Evolutionary conservation across 2,113 vertebrate species (phyloP).

Genomic region (Uropsilus gracilis): DNA sequence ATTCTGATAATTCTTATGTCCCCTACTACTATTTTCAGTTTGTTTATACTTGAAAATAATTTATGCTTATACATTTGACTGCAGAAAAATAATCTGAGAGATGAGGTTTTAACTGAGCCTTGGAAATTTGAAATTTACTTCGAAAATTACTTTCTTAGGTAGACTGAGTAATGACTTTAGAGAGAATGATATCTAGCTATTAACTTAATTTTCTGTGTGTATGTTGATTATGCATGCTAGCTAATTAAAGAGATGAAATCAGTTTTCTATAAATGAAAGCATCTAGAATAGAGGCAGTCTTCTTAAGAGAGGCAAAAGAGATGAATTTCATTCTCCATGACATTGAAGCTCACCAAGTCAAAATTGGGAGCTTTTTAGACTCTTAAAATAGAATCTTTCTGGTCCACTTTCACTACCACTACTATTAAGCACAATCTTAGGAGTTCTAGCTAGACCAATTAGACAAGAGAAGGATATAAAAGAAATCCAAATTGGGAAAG

Average conservation of each 20-base stretch:
- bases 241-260: not conserved
- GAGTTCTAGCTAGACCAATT: too few species aligned
- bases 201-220: not conserved
- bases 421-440: too few species aligned
- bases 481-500: too few species aligned
- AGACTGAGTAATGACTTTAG: not conserved
- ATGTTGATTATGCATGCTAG: not conserved
- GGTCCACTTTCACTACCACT: too few species aligned
- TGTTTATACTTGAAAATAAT: slow-evolving; percentile 57
- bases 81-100: slow-evolving; percentile 14
- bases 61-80: slow-evolving; percentile 48
- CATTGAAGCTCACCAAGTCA: not conserved
- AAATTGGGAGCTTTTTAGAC: not conserved
- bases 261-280: slow-evolving; percentile 1
- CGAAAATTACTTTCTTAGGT: not conserved
- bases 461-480: too few species aligned
- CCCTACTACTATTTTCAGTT: slow-evolving; percentile 65
- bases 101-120: slow-evolving; percentile 29
- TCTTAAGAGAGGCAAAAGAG: not conserved
- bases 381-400: not conserved
- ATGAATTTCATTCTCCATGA: not conserved
- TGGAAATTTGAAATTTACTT: not conserved
- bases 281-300: not conserved
- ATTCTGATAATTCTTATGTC: slow-evolving; percentile 42
- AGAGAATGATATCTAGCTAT: not conserved